Conservation (phyloP, 2,888 invertebrate genomes). For the Colletes collaris region DNA sequence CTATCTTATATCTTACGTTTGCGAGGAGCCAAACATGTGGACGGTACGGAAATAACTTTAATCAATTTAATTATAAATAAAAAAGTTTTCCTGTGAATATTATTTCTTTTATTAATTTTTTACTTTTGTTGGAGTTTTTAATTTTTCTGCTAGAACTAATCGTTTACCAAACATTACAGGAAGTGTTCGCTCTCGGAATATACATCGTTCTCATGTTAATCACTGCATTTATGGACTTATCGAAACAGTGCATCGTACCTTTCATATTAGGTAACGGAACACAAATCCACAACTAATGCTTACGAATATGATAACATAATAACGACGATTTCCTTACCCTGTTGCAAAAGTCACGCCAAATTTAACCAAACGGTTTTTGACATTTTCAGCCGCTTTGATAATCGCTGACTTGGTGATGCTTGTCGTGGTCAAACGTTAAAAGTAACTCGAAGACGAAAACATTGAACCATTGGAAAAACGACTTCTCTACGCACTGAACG, state of each 20-base stretch:
- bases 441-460: not conserved
- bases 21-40: slow-evolving; percentile 1
- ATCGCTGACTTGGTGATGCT: slow-evolving; percentile 2
- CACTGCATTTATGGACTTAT: slow-evolving; percentile 1
- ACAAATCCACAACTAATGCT: not conserved
- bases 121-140: too few species aligned
- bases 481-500: not conserved
- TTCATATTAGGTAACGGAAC: slow-evolving; percentile 6
- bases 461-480: not conserved
- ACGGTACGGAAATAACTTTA: slow-evolving; percentile 1
- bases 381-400: not conserved
- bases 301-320: too few species aligned
- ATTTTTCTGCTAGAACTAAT: too few species aligned
- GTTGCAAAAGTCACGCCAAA: too few species aligned
- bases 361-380: not conserved
- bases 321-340: too few species aligned
- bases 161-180: not conserved
- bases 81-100: too few species aligned
- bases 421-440: not conserved
- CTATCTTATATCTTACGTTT: not conserved
- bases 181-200: slow-evolving; percentile 11
- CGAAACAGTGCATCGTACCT: not conserved
- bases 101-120: too few species aligned
- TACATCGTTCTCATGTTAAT: not conserved
- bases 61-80: too few species aligned